phyloP scores from a whole-genome alignment of 2,113 vertebrate genomes.

The Platysteira castanea region DNA sequence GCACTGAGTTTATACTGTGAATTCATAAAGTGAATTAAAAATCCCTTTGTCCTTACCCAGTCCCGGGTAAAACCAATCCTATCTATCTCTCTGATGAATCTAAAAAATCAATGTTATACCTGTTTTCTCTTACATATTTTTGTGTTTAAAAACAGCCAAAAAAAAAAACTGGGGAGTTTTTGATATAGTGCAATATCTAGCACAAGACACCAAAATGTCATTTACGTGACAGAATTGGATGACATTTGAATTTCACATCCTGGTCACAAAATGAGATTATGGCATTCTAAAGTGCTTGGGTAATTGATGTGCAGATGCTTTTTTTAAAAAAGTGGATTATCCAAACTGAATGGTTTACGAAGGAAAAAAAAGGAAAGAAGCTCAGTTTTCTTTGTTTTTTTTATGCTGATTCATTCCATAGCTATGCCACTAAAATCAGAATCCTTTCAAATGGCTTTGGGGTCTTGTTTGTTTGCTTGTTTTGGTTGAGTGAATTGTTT shows the following conservation, averaged over 20 bases:
- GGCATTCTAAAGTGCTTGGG: not conserved
- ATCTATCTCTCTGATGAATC: not conserved
- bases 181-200: not conserved
- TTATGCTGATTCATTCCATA: not conserved
- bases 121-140: not conserved
- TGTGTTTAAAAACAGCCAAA: not conserved
- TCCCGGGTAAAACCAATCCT: not conserved
- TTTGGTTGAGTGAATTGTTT: not conserved
- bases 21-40: not conserved
- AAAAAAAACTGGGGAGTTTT: not conserved
- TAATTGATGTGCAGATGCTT: not conserved
- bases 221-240: not conserved
- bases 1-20: not conserved
- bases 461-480: not conserved
- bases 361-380: not conserved
- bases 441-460: not conserved
- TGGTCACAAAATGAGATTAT: constrained; percentile 20
- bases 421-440: not conserved
- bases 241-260: constrained; percentile 28
- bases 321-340: not conserved
- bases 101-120: not conserved
- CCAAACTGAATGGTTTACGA: not conserved
- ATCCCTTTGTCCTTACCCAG: not conserved
- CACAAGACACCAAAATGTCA: not conserved
- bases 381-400: not conserved